phyloP scores from a whole-genome alignment of 2,113 vertebrate genomes.

The Lasiurus borealis region DNA sequence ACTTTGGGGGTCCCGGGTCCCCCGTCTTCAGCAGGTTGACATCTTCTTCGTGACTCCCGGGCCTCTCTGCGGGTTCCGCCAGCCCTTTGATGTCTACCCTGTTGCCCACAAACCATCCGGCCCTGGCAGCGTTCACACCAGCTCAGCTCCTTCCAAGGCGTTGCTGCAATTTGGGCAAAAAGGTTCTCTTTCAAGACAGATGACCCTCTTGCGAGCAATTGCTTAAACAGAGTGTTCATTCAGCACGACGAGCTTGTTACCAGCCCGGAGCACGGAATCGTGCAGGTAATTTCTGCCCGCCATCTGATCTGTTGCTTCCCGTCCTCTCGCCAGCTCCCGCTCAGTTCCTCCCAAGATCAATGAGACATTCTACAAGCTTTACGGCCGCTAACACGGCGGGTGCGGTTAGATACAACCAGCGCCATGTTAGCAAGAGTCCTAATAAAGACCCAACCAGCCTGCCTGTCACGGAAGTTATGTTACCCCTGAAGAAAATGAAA shows the following conservation, averaged over 20 bases:
- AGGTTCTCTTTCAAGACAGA: slow-evolving; percentile 53
- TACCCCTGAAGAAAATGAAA: slow-evolving; percentile 63
- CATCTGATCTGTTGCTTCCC: slow-evolving; percentile 42
- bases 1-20: background rate
- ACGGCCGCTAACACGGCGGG: slow-evolving; percentile 64
- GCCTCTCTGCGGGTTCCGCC: background rate
- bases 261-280: slow-evolving; percentile 9
- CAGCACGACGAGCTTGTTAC: slow-evolving; percentile 32
- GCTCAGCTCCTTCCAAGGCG: background rate
- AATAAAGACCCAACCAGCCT: slow-evolving; percentile 75
- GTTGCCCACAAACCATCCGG: background rate
- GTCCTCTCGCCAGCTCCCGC: background rate
- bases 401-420: slow-evolving; percentile 43
- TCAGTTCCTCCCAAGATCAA: slow-evolving; percentile 70
- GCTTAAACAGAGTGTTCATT: slow-evolving; percentile 43
- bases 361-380: slow-evolving; percentile 63
- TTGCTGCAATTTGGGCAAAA: background rate
- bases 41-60: background rate
- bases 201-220: slow-evolving; percentile 58
- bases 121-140: background rate
- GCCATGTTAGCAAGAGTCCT: slow-evolving; percentile 63
- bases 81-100: background rate
- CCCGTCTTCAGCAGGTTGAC: background rate
- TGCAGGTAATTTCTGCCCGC: slow-evolving; percentile 66
- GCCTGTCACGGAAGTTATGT: slow-evolving; percentile 59